Evolutionary conservation across 2,888 invertebrate species (phyloP), one percentile per base, ranked within the genome.

Genomic region (Ceraclea dissimilis): DNA sequence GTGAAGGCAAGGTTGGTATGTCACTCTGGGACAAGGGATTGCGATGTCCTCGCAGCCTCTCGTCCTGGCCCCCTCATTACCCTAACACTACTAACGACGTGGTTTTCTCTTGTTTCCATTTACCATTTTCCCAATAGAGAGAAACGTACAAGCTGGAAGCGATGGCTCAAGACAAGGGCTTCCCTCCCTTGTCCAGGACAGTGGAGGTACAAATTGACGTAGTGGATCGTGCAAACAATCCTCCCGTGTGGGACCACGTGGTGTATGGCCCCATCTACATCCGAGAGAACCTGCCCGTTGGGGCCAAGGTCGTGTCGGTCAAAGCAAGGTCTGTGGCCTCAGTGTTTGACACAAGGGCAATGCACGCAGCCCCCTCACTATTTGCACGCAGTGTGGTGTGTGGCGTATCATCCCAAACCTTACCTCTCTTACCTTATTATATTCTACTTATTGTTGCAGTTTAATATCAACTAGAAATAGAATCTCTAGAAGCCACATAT

Each of bases 161-260:
- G 78, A 93, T 90, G 85, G 96, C 96, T 79, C 88, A 93, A 85
- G 97, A 97, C 83, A 93, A 92, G 83, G 96, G 96, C 75, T 89
- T 85, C 78, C 93, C 93, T 76, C 88, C 93, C 79, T 86, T 95
- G 80, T 90, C 92, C 79, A 86, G 94, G 80, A 90, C 91, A 76
- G 96, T 95, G 80, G 93, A 93, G 81, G 95, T 97, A 79, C 93
- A 93, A 82, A 94, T 97, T 81, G 93, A 93, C 83, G 94, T 96
- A 80, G 95, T 95, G 82, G 94, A 93, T 83, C 88, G 91, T 81
- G 95, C 91, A 72, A 95, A 92, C 88, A 96, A 93, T 86, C 94
- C 90, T 79, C 94, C 92, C 79, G 90, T 91, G 77, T 95, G 93
- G 94, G 94, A 92, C 82, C 89, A 93, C 83, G 86, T 85, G 78